Percentiles rank a stretch among this genome's conserved stretches.
Conservation (phyloP, 1,140 invertebrate species). For the Tribolium madens region DNA sequence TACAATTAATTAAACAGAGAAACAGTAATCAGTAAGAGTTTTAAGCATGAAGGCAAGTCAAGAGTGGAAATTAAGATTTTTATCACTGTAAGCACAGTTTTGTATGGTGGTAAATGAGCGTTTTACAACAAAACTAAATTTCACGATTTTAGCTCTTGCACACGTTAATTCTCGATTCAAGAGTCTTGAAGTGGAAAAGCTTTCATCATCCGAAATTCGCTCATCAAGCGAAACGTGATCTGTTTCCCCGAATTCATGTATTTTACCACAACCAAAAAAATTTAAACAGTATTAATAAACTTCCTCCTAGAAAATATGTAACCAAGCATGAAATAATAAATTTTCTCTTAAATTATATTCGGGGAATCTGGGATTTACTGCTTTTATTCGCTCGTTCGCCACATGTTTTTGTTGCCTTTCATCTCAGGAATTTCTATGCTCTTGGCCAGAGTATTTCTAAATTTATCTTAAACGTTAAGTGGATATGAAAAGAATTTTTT, state of each 20-base stretch:
- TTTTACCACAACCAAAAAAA: not conserved
- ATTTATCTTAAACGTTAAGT: constrained; percentile 19
- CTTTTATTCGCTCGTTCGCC: not conserved
- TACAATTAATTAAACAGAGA: not conserved
- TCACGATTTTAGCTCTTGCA: constrained; percentile 33
- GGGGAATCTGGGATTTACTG: constrained; percentile 5
- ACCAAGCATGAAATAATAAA: not conserved
- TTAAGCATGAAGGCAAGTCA: not conserved
- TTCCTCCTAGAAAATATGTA: not conserved
- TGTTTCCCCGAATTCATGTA: not conserved
- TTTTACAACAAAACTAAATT: constrained; percentile 38
- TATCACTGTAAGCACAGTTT: constrained; percentile 22
- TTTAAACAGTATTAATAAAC: not conserved
- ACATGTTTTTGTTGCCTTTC: constrained; percentile 26
- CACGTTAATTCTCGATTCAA: constrained; percentile 22
- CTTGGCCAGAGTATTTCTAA: not conserved
- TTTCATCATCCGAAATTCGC: constrained; percentile 18
- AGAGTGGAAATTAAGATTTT: constrained; percentile 33
- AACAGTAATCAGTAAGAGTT: not conserved
- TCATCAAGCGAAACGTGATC: constrained; percentile 26
- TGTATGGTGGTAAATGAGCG: constrained; percentile 33
- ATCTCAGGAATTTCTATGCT: not conserved
- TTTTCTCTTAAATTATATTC: not conserved
- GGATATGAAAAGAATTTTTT: constrained; percentile 3
- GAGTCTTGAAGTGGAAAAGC: constrained; percentile 38